Evolutionary conservation across 1,140 invertebrate species (phyloP).

Genomic region (Rhysida immarginata): DNA sequence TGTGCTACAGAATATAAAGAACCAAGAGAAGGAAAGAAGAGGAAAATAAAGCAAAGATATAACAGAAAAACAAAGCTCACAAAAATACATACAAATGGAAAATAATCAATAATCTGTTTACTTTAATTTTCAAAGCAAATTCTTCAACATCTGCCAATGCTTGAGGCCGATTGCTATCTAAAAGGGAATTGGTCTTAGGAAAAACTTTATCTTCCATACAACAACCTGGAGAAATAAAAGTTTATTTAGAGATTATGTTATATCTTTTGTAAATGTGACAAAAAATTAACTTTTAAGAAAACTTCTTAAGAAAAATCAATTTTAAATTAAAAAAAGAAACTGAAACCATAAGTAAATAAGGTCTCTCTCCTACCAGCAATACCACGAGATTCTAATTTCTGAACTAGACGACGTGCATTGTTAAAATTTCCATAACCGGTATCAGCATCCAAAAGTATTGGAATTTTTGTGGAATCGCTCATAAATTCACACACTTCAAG

Average conservation of each 20-base stretch:
- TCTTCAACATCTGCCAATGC: conserved; percentile 33
- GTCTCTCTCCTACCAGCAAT: conserved; percentile 28
- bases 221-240: conserved; percentile 23
- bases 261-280: too few relatives aligned
- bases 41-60: too few relatives aligned
- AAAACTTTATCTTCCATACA: conserved; percentile 36
- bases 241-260: neutral
- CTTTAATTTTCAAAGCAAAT: conserved; percentile 35
- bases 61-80: too few relatives aligned
- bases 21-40: too few relatives aligned
- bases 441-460: conserved; percentile 35
- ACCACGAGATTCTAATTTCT: conserved; percentile 32
- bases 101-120: conserved; percentile 11
- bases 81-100: neutral
- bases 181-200: conserved; percentile 35
- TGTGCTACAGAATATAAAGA: too few relatives aligned
- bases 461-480: conserved; percentile 32
- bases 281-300: too few relatives aligned
- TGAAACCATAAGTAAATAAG: too few relatives aligned
- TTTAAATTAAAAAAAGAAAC: too few relatives aligned
- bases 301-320: too few relatives aligned
- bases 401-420: conserved; percentile 32
- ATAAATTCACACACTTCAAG: conserved; percentile 35
- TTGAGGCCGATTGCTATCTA: conserved; percentile 28
- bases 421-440: conserved; percentile 38